phyloP scores from a whole-genome alignment of 1,140 invertebrate species.

The Phthorimaea operculella region DNA sequence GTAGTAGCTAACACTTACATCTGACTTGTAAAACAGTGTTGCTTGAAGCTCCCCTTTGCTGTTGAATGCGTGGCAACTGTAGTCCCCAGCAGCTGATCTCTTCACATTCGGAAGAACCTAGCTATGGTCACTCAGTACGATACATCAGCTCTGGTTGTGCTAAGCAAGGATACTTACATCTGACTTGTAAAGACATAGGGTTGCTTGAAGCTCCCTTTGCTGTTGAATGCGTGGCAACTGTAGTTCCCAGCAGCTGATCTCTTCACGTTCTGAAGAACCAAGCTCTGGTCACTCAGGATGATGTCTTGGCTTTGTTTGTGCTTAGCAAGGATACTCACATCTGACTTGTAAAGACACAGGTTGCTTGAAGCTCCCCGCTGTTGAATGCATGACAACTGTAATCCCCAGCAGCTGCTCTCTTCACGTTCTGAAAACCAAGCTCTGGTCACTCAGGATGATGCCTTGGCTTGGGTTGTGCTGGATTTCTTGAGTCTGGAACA shows the following conservation, averaged over 20 bases:
- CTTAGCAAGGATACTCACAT: too few species aligned
- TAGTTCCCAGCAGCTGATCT: slow-evolving; percentile 77
- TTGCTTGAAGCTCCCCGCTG: slow-evolving; percentile 75
- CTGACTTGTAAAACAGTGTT: slow-evolving; percentile 77
- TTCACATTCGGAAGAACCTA: slow-evolving; percentile 80
- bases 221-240: slow-evolving; percentile 77
- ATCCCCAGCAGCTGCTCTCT: slow-evolving; percentile 74
- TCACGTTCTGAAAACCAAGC: slow-evolving; percentile 81
- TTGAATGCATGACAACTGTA: slow-evolving; percentile 81
- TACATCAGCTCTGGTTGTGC: slow-evolving; percentile 76
- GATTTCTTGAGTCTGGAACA: slow-evolving; percentile 72
- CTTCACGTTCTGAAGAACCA: slow-evolving; percentile 80
- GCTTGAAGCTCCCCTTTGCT: slow-evolving; percentile 75
- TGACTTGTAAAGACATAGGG: slow-evolving; percentile 75
- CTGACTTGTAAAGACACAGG: slow-evolving; percentile 75
- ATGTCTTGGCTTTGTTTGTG: slow-evolving; percentile 78
- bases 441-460: slow-evolving; percentile 79
- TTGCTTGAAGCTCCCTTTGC: slow-evolving; percentile 77
- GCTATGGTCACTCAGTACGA: slow-evolving; percentile 80
- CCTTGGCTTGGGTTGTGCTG: slow-evolving; percentile 77
- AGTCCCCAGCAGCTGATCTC: slow-evolving; percentile 75
- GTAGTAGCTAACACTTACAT: slow-evolving; percentile 71
- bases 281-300: slow-evolving; percentile 78
- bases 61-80: slow-evolving; percentile 79
- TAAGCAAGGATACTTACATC: too few species aligned